Conservation (phyloP, 2,888 invertebrate genomes). For the Priocnemis perturbator region DNA sequence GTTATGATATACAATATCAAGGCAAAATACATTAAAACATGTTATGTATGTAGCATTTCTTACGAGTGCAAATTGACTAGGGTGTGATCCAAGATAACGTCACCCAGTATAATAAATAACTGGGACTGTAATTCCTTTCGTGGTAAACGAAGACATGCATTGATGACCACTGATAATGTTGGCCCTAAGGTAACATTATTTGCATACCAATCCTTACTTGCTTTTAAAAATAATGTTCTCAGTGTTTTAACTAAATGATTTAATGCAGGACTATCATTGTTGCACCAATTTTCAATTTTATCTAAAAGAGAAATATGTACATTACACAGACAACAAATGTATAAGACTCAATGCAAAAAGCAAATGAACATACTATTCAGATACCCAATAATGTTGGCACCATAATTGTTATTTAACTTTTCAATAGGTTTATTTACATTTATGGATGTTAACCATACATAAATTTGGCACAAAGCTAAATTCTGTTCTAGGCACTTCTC, state of each 20-base stretch:
- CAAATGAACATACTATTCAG: constrained; percentile 74
- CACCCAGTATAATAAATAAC: constrained; percentile 75
- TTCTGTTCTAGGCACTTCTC: constrained; percentile 78
- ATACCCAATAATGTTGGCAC: constrained; percentile 75
- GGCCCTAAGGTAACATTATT: constrained; percentile 57
- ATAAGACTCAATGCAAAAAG: neutral
- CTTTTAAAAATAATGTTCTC: constrained; percentile 61
- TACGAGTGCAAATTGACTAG: constrained; percentile 71
- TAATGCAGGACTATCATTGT: constrained; percentile 46
- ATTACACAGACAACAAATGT: neutral
- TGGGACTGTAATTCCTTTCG: constrained; percentile 67
- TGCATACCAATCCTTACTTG: constrained; percentile 65
- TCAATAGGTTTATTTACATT: constrained; percentile 76
- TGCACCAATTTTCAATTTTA: constrained; percentile 60
- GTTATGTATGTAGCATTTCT: constrained; percentile 19
- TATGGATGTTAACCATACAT: constrained; percentile 74
- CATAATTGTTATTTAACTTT: constrained; percentile 70
- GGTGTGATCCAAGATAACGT: constrained; percentile 74
- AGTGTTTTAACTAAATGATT: constrained; percentile 59
- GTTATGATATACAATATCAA: constrained; percentile 6
- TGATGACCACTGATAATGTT: constrained; percentile 55
- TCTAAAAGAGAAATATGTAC: constrained; percentile 47
- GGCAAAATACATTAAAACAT: neutral
- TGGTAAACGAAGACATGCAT: constrained; percentile 52
- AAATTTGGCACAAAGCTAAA: constrained; percentile 76